Evolutionary conservation across 2,797 vertebrate species (phyloP).

Genomic region (Cetoscarus ocellatus): DNA sequence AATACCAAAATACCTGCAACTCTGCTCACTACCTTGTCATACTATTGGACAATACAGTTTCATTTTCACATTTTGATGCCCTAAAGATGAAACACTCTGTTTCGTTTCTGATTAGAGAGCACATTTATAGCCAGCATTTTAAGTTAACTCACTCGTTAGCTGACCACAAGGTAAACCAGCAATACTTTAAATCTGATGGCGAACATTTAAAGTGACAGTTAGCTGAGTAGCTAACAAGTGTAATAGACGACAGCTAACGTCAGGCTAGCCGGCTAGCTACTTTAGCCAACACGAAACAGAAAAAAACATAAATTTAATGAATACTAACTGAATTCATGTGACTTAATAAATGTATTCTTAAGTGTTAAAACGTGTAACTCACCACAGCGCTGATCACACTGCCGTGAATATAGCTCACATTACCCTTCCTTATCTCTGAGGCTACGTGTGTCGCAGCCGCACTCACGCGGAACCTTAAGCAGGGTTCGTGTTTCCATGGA

Average conservation of each 20-base stretch:
- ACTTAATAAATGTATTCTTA: background rate
- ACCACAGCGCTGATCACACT: slow-evolving; percentile 17
- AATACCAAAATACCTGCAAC: too few relatives aligned
- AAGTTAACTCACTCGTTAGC: too few relatives aligned
- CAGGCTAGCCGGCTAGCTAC: slow-evolving; percentile 19
- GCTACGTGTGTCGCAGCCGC: background rate
- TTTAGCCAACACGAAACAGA: slow-evolving; percentile 13
- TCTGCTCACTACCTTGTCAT: too few relatives aligned
- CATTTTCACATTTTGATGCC: too few relatives aligned
- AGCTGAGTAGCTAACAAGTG: background rate
- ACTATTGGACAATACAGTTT: too few relatives aligned
- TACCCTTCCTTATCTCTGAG: background rate
- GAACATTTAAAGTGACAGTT: background rate
- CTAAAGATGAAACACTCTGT: too few relatives aligned
- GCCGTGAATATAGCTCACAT: background rate
- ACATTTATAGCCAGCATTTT: too few relatives aligned
- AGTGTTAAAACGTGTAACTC: background rate
- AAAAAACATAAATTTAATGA: background rate
- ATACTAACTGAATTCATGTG: background rate
- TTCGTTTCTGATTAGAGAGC: too few relatives aligned
- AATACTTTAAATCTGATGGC: too few relatives aligned
- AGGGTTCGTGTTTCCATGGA: slow-evolving; percentile 10
- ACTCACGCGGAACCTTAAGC: slow-evolving; percentile 39
- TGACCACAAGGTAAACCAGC: too few relatives aligned
- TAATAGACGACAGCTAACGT: background rate